Percentiles rank a stretch among this genome's conserved stretches.
phyloP scores from a whole-genome alignment of 1,140 invertebrate species.

The Anastatus disparis region DNA sequence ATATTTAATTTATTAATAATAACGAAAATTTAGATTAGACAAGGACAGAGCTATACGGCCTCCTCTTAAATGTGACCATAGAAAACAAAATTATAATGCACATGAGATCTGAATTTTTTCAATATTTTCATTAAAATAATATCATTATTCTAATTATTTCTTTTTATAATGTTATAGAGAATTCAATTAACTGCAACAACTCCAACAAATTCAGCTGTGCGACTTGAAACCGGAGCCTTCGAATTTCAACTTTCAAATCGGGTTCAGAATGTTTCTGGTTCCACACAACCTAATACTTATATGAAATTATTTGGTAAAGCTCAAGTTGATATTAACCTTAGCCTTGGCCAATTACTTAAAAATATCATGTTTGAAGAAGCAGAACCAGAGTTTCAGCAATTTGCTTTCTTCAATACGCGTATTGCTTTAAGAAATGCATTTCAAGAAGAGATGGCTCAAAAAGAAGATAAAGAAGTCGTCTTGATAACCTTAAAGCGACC shows the following conservation, averaged over 20 bases:
- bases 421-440: slow-evolving; percentile 86
- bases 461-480: slow-evolving; percentile 93
- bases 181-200: slow-evolving; percentile 98
- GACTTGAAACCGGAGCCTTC: slow-evolving; percentile 90
- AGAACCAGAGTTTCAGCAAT: slow-evolving; percentile 95
- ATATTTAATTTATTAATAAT: too few species aligned
- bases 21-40: too few species aligned
- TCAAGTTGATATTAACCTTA: slow-evolving; percentile 93
- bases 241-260: slow-evolving; percentile 94
- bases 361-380: slow-evolving; percentile 97
- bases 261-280: slow-evolving; percentile 86
- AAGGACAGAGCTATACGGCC: too few species aligned
- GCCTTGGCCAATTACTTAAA: slow-evolving; percentile 91
- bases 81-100: too few species aligned
- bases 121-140: too few species aligned
- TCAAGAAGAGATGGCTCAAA: slow-evolving; percentile 90
- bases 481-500: slow-evolving; percentile 91
- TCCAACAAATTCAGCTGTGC: slow-evolving; percentile 94
- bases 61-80: too few species aligned
- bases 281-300: slow-evolving; percentile 70
- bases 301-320: slow-evolving; percentile 93
- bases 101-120: too few species aligned
- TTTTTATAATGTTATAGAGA: too few species aligned
- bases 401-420: slow-evolving; percentile 96
- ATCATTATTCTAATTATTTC: too few species aligned